These are phyloP conservation scores for Etia nguti DNA, from an alignment of 2,113 vertebrate species.

Conservation along the genomic window DNA sequence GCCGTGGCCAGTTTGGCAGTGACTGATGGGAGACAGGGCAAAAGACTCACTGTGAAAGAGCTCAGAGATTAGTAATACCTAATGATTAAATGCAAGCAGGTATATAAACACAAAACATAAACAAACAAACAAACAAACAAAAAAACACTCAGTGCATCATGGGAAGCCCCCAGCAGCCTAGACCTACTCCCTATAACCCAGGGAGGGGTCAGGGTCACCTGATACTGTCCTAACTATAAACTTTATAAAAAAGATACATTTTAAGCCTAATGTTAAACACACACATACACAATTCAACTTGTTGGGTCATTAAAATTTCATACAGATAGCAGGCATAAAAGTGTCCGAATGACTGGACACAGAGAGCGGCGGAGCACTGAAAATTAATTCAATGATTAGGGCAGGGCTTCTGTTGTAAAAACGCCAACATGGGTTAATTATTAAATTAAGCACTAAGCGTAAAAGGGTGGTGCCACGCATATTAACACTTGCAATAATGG, in stretches of 20 bases:
- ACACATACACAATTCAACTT: background rate
- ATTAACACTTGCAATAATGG: background rate
- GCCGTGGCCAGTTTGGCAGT: background rate
- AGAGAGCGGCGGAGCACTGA: background rate
- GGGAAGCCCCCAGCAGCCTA: background rate
- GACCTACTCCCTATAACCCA: background rate
- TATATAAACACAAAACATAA: background rate
- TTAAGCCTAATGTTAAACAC: background rate
- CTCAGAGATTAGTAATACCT: background rate
- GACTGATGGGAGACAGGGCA: background rate
- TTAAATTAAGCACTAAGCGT: background rate
- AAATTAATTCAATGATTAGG: slow-evolving; percentile 2
- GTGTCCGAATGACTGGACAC: background rate
- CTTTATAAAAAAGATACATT: background rate
- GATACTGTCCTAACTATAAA: background rate
- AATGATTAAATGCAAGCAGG: fast-evolving
- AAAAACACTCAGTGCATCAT: background rate
- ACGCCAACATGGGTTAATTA: slow-evolving; percentile 21
- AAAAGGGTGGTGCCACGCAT: background rate
- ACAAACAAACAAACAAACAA: background rate
- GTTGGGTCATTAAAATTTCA: background rate
- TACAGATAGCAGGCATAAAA: background rate
- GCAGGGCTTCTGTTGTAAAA: background rate
- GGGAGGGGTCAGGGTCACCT: background rate
- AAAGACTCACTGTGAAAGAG: background rate